A percentile compares a stretch with the other conserved stretches of the same genome.
Evolutionary conservation across 2,888 invertebrate species (phyloP).

Genomic region (Gibbula magus): DNA sequence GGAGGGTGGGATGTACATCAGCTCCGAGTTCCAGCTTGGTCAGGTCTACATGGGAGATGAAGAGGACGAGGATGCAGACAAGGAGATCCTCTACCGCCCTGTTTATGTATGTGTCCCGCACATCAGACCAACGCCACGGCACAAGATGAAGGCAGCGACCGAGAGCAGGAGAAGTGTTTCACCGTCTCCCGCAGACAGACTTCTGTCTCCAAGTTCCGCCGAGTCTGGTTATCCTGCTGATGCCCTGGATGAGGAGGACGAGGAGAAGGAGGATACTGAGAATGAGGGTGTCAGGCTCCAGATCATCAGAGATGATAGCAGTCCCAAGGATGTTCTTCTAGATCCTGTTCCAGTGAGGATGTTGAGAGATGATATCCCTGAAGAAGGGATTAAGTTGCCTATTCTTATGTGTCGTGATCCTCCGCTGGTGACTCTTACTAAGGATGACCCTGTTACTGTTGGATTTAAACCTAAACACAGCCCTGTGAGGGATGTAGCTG

Average conservation of each 20-base stretch:
- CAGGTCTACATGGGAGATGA: slow-evolving; percentile 85
- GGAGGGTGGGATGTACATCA: slow-evolving; percentile 86
- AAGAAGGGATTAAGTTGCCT: no score
- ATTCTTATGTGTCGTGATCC: no score
- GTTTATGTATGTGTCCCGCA: slow-evolving; percentile 72
- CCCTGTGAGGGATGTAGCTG: no score
- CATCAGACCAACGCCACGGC: slow-evolving; percentile 39
- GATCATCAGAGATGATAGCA: background rate
- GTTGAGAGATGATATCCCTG: no score
- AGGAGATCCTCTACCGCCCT: slow-evolving; percentile 80
- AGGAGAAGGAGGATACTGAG: background rate
- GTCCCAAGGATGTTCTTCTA: background rate
- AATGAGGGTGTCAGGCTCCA: background rate
- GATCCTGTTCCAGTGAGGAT: no score
- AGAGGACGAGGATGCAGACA: slow-evolving; percentile 76
- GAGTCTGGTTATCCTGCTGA: slow-evolving; percentile 27
- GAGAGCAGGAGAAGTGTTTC: background rate
- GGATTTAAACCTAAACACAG: no score
- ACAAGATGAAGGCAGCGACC: background rate
- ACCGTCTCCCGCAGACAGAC: background rate
- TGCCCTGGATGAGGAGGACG: slow-evolving; percentile 28
- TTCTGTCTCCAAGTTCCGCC: background rate
- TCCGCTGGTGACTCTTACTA: no score
- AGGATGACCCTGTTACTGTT: no score
- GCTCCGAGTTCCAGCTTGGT: slow-evolving; percentile 85